phyloP scores from a whole-genome alignment of 2,797 vertebrate species.

The Tiaroga cobitis region DNA sequence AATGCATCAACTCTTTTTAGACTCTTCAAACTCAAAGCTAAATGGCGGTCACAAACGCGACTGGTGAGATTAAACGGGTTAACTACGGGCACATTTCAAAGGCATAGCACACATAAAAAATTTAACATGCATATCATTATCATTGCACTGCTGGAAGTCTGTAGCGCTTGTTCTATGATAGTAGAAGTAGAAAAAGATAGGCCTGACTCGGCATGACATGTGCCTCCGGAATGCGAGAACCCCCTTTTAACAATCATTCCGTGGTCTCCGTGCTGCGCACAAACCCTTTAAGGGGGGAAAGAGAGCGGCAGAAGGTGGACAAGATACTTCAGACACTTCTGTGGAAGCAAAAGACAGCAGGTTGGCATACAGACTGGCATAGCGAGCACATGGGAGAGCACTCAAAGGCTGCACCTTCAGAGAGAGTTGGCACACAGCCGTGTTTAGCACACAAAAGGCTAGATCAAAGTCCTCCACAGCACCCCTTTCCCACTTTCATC shows the following conservation, averaged over 20 bases:
- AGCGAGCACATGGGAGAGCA: constrained; percentile 50
- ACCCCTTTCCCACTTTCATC: constrained; percentile 81
- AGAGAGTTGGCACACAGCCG: constrained; percentile 74
- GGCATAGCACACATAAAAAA: constrained; percentile 73
- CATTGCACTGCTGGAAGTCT: constrained; percentile 58
- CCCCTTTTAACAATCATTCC: constrained; percentile 50
- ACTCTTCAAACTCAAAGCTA: constrained; percentile 16
- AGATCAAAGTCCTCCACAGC: constrained; percentile 81
- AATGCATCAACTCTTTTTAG: constrained; percentile 6
- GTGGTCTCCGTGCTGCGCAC: constrained; percentile 13
- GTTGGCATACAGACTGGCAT: constrained; percentile 72
- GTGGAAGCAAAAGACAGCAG: constrained; percentile 59
- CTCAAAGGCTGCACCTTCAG: constrained; percentile 75
- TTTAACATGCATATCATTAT: constrained; percentile 74
- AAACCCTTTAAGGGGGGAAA: constrained; percentile 20
- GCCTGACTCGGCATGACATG: constrained; percentile 36
- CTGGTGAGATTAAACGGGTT: constrained; percentile 9
- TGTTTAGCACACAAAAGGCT: constrained; percentile 82
- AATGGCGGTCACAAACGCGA: constrained; percentile 16
- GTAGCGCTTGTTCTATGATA: background rate
- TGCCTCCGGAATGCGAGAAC: constrained; percentile 28
- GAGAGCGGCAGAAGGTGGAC: constrained; percentile 24
- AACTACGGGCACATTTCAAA: constrained; percentile 66
- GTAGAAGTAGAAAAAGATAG: constrained; percentile 28
- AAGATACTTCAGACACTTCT: constrained; percentile 43